Evolutionary conservation across 53 echinoderm and acorn worm genomes (phyloP).

Genomic region (Patiria pectinifera): DNA sequence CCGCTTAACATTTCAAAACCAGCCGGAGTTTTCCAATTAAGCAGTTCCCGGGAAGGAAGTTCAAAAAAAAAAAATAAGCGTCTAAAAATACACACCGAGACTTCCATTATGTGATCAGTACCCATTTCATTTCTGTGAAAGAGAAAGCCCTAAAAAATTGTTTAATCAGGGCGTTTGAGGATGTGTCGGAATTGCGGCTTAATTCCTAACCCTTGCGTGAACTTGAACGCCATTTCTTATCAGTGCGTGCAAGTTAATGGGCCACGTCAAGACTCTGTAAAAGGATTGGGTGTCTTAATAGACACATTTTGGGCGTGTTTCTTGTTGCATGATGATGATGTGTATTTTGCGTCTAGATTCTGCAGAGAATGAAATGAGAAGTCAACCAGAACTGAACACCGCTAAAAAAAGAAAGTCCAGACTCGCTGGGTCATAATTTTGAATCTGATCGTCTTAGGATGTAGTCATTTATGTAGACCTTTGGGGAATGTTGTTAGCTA

Average conservation of each 20-base stretch:
- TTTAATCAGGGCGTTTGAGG: background rate
- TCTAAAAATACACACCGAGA: background rate
- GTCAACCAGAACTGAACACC: too few relatives aligned
- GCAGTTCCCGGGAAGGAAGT: background rate
- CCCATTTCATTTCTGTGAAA: background rate
- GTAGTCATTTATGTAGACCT: too few relatives aligned
- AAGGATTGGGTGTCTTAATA: background rate
- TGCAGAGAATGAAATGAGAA: too few relatives aligned
- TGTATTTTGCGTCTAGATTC: background rate
- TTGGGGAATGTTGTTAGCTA: too few relatives aligned
- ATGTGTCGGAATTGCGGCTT: background rate
- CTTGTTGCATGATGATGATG: background rate
- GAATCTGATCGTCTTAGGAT: too few relatives aligned
- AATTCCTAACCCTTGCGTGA: background rate
- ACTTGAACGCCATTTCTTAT: background rate
- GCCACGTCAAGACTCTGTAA: background rate
- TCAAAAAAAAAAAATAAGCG: background rate
- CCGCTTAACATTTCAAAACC: constrained; percentile 3
- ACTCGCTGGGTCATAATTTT: too few relatives aligned
- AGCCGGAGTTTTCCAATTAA: background rate
- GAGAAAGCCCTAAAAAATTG: background rate
- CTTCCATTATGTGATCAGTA: background rate
- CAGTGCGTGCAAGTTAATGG: background rate
- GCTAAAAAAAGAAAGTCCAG: too few relatives aligned
- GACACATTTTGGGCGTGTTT: background rate